Base-by-base conservation (phyloP, 92 coral and sea anemone species). In the Ricordea florida region DNA sequence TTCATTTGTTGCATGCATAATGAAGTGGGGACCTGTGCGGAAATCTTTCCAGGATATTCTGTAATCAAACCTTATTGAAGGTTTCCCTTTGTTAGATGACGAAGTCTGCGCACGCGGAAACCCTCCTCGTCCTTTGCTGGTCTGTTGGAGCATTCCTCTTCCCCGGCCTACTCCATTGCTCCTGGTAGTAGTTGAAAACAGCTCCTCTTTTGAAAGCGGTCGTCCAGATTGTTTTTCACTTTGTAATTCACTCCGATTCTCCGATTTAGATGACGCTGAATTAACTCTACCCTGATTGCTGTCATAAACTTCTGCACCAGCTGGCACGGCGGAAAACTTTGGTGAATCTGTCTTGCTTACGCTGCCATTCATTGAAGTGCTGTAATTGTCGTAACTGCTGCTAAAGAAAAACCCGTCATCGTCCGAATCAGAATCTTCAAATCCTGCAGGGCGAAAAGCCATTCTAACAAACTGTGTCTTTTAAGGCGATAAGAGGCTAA, bases 381-480 rank as follows among this genome's bases (percentile, higher is more conserved):
- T 31, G 32, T 13, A 17, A 6, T 32, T 44, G 57, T 59, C 36
- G 57, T 59, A 50, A 52, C 52, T 51, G 45, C 72, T 67, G 36
- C 84, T 79, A 44, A 76, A 53, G 27, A 67, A 79, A 65, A 89
- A 85, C 0, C 88, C 92, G 30, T 94, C 98, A 38, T 91, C 97
- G 30, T 89, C 97, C 5, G 97, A 94, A 42, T 76, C 87, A 29
- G 56, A 81, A 24, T 93, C 93, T 69, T 94, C 98, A 38, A 68
- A 79, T 47, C 98, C 98, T 2, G 98, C 98, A 10, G 98, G 98
- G 5, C 74, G 74, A 50, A 60, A 93, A 55, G 76, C 83, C 98
- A 94, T 94, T 66, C 71, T 42, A 2, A 5, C 8, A 18, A 21
- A 29, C 9, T 5, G 1, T 2, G 5, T 17, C 34, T 25, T 13